phyloP scores from a whole-genome alignment of 2,888 invertebrate species.

The Rhorus exstirpatorius region DNA sequence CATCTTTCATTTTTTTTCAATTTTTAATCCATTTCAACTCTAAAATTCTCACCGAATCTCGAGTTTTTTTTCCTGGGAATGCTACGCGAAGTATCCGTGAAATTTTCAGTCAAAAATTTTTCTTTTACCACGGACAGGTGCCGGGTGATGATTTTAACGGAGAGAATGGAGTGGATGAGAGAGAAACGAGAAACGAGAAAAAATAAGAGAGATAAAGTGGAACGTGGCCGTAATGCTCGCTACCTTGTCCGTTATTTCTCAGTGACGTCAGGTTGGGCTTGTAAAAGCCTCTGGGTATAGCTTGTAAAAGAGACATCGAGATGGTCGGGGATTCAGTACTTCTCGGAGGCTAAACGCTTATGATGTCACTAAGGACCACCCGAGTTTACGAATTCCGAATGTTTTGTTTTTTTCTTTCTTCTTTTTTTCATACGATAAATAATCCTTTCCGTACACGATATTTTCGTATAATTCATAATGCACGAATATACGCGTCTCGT shows the following conservation, averaged over 20 bases:
- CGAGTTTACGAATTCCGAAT: slow-evolving; percentile 66
- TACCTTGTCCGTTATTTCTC: slow-evolving; percentile 80
- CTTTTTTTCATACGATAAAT: slow-evolving; percentile 13
- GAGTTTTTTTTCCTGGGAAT: background rate
- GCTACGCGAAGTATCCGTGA: too few relatives aligned
- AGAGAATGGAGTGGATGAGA: slow-evolving; percentile 33
- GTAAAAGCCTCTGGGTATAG: slow-evolving; percentile 57
- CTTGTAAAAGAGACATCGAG: slow-evolving; percentile 71
- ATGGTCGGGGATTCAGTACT: slow-evolving; percentile 47
- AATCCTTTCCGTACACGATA: slow-evolving; percentile 29
- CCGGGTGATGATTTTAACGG: slow-evolving; percentile 53
- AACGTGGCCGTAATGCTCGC: slow-evolving; percentile 74
- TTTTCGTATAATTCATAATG: slow-evolving; percentile 12
- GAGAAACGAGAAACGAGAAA: slow-evolving; percentile 23
- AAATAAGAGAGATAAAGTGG: slow-evolving; percentile 73
- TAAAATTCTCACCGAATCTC: too few relatives aligned
- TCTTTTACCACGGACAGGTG: slow-evolving; percentile 30
- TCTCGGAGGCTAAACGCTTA: slow-evolving; percentile 43
- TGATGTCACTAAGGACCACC: slow-evolving; percentile 73
- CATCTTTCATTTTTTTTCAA: too few relatives aligned
- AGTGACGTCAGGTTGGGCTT: slow-evolving; percentile 77
- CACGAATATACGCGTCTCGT: background rate
- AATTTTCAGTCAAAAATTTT: too few relatives aligned
- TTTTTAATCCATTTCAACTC: too few relatives aligned
- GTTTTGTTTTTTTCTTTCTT: slow-evolving; percentile 27